phyloP scores from a whole-genome alignment of 2,113 vertebrate genomes.

The Todiramphus chloris region DNA sequence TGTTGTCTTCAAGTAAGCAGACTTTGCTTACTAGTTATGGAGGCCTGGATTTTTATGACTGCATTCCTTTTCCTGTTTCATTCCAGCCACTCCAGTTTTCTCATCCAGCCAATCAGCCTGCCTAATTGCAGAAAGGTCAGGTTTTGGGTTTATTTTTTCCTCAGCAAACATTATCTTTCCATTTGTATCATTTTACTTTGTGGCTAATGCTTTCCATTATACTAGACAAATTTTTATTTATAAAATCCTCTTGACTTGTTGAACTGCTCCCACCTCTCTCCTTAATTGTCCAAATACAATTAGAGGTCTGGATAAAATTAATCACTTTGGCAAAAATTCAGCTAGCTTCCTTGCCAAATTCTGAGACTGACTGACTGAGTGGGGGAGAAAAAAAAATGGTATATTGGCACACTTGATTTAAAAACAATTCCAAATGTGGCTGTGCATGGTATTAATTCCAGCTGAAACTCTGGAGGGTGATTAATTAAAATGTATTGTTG shows the following conservation, averaged over 20 bases:
- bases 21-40: background rate
- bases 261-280: slow-evolving; percentile 8
- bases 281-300: slow-evolving; percentile 42
- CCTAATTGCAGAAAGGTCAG: background rate
- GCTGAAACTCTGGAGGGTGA: background rate
- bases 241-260: slow-evolving; percentile 31
- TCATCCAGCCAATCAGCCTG: background rate
- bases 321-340: slow-evolving; percentile 52
- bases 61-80: background rate
- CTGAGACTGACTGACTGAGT: background rate
- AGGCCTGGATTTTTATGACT: background rate
- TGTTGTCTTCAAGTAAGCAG: background rate
- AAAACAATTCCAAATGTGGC: slow-evolving; percentile 1
- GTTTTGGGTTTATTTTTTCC: background rate
- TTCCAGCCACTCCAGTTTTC: background rate
- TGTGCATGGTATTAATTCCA: background rate
- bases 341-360: slow-evolving; percentile 11
- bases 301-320: slow-evolving; percentile 15
- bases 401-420: background rate
- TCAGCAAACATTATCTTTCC: background rate
- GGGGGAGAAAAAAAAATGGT: background rate
- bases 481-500: slow-evolving; percentile 27
- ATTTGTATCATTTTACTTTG: background rate
- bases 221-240: background rate
- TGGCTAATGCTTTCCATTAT: background rate